These are phyloP conservation scores for Telmatherina bonti DNA, from an alignment of 2,797 vertebrate genomes.

Conservation along the genomic window DNA sequence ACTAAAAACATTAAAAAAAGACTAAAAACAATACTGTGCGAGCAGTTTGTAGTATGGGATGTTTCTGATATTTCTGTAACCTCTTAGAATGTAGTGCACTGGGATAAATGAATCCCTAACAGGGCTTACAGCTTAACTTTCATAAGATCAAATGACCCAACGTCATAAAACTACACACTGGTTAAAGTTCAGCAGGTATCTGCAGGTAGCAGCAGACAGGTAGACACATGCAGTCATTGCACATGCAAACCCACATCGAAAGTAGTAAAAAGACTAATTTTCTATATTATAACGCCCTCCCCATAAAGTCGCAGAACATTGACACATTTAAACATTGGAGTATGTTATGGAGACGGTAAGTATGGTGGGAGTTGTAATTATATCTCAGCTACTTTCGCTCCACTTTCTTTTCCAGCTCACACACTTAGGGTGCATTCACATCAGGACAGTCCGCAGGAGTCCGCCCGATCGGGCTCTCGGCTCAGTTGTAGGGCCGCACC, in stretches of 20 bases:
- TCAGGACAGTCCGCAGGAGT: too few relatives aligned
- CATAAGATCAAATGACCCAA: not conserved
- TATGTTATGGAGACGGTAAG: not conserved
- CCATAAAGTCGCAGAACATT: not conserved
- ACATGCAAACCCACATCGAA: not conserved
- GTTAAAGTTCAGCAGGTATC: slow-evolving; percentile 11
- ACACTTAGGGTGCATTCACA: too few relatives aligned
- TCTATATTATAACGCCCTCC: not conserved
- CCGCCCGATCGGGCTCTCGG: too few relatives aligned
- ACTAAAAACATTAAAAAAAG: too few relatives aligned
- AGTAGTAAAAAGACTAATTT: not conserved
- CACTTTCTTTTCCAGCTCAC: not conserved
- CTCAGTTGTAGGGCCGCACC: too few relatives aligned
- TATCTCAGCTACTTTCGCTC: not conserved
- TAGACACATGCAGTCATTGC: not conserved
- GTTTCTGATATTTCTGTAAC: not conserved
- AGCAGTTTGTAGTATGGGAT: not conserved
- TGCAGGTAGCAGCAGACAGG: not conserved
- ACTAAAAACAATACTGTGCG: too few relatives aligned
- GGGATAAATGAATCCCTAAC: not conserved
- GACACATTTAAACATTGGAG: not conserved
- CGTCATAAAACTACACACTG: not conserved
- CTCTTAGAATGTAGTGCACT: not conserved
- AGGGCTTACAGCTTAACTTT: not conserved
- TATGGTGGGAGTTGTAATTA: not conserved